These are phyloP conservation scores for Eriocheir sinensis DNA, from an alignment of 1,140 invertebrate species.

Conservation along the genomic window DNA sequence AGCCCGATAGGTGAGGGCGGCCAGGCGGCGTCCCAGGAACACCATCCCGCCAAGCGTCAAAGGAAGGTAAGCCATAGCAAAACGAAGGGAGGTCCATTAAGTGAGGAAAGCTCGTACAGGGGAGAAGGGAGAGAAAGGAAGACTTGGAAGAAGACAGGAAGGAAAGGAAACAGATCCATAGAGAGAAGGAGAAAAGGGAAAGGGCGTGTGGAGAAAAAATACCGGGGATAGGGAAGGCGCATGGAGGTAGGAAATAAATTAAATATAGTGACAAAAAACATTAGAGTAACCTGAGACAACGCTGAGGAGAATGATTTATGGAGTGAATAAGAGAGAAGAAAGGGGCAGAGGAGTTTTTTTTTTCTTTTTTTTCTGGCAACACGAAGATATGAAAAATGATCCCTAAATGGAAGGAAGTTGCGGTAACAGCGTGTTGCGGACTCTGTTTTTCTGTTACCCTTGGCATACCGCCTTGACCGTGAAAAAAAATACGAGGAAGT, in stretches of 20 bases:
- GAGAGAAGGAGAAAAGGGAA: neutral
- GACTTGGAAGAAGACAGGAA: neutral
- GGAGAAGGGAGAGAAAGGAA: neutral
- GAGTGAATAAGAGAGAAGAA: too few relatives aligned
- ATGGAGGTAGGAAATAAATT: neutral
- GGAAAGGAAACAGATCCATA: neutral
- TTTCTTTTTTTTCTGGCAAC: too few relatives aligned
- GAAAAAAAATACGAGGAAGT: too few relatives aligned
- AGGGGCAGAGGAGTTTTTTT: too few relatives aligned
- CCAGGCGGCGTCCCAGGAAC: neutral
- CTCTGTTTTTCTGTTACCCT: too few relatives aligned
- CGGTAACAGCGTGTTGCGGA: too few relatives aligned
- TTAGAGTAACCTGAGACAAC: neutral
- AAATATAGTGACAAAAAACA: neutral
- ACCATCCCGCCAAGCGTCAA: neutral
- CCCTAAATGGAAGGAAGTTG: too few relatives aligned
- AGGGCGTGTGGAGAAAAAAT: neutral
- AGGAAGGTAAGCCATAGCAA: neutral
- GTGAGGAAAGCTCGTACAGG: neutral
- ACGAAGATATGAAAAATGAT: too few relatives aligned
- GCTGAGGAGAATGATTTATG: neutral
- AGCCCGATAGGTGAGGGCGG: neutral
- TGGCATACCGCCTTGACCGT: too few relatives aligned
- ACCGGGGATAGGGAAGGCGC: neutral
- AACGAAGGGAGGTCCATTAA: neutral